Evolutionary conservation across 1,140 invertebrate genomes (phyloP).

Genomic region (Matsumurasca onukii): DNA sequence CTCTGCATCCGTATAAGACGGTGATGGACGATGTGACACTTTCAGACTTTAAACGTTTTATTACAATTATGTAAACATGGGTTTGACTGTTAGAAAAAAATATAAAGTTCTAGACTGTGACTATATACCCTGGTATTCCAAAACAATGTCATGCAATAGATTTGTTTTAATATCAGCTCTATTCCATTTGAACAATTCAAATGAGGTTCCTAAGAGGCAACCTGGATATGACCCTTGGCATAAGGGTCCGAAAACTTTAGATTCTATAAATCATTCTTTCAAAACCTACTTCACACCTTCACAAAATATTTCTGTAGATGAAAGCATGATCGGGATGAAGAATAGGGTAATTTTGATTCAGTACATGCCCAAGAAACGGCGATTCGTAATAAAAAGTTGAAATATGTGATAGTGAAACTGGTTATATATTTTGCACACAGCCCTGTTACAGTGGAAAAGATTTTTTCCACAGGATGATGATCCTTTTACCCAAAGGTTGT

Average conservation of each 20-base stretch:
- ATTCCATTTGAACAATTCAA: not conserved
- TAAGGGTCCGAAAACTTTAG: not conserved
- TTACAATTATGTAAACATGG: not conserved
- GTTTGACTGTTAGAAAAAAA: conserved; percentile 1
- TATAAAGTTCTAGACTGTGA: not conserved
- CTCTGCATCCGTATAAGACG: not conserved
- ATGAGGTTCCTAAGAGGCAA: not conserved
- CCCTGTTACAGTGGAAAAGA: conserved; percentile 25
- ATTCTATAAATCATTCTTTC: not conserved
- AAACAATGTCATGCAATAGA: conserved; percentile 6
- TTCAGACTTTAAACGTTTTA: not conserved
- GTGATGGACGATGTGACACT: conserved; percentile 4
- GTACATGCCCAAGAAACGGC: conserved; percentile 4
- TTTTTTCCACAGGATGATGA: conserved; percentile 16
- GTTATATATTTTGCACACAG: conserved; percentile 11
- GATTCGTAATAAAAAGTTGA: not conserved
- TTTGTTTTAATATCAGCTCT: not conserved
- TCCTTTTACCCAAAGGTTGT: conserved; percentile 21
- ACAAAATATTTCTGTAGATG: conserved; percentile 20
- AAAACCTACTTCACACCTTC: not conserved
- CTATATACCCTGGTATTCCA: not conserved
- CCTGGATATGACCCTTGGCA: conserved; percentile 6
- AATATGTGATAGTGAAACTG: conserved; percentile 11
- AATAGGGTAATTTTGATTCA: not conserved
- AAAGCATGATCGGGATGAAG: conserved; percentile 21